Evolutionary conservation across 1,140 invertebrate genomes (phyloP).

Genomic region (Reticulitermes speratus): DNA sequence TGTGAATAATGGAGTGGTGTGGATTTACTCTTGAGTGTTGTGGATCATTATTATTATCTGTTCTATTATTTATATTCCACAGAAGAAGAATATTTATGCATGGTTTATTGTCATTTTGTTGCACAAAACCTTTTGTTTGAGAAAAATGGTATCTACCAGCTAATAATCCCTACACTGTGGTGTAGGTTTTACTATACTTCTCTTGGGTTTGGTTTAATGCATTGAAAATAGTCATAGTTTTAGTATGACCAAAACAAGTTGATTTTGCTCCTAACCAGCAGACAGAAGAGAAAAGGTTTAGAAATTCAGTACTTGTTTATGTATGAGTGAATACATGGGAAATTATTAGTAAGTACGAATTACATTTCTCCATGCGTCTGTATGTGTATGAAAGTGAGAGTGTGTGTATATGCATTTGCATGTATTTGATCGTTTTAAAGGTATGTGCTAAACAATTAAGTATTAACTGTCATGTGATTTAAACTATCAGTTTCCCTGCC

Average conservation of each 20-base stretch:
- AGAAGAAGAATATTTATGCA: neutral
- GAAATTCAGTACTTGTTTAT: neutral
- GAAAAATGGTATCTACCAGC: neutral
- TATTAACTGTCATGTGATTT: conserved; percentile 1
- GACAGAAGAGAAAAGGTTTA: neutral
- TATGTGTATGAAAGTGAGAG: neutral
- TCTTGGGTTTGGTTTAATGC: neutral
- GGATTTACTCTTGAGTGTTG: neutral
- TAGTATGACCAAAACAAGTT: neutral
- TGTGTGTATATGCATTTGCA: neutral
- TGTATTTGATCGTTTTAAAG: conserved; percentile 23
- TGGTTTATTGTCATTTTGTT: neutral
- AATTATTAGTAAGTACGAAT: conserved; percentile 8
- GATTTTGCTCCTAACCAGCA: neutral
- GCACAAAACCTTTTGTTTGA: neutral
- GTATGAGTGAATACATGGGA: conserved; percentile 1
- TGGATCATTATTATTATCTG: neutral
- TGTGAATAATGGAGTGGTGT: conserved; percentile 2
- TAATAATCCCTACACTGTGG: neutral
- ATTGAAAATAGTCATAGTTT: conserved; percentile 14
- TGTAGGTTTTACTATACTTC: neutral
- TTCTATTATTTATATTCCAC: neutral
- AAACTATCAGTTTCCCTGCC: neutral
- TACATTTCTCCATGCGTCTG: neutral
- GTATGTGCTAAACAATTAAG: neutral